Evolutionary conservation across 2,113 vertebrate species (phyloP).

Genomic region (Barnardius zonarius): DNA sequence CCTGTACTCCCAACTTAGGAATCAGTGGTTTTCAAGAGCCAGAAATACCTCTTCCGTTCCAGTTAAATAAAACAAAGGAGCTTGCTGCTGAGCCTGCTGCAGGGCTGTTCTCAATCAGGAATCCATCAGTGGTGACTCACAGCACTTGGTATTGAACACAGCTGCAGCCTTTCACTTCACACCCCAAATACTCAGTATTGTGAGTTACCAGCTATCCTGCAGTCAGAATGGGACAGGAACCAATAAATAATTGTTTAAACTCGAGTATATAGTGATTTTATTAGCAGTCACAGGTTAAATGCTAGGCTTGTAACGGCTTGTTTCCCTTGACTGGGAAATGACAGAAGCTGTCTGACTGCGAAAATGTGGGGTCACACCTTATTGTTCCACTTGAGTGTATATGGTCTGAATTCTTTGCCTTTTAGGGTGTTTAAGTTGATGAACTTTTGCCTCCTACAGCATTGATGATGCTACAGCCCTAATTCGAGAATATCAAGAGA

Average conservation of each 20-base stretch:
- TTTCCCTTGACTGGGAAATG: neutral
- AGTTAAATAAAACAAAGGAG: neutral
- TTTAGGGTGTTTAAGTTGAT: neutral
- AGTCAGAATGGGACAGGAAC: neutral
- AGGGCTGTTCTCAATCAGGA: neutral
- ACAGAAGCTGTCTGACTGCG: neutral
- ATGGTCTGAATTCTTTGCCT: neutral
- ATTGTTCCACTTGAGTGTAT: neutral
- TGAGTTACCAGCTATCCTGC: neutral
- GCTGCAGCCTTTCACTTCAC: neutral
- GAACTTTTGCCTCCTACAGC: conserved; percentile 62
- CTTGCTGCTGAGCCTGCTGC: neutral
- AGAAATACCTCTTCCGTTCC: neutral
- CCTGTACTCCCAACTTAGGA: neutral
- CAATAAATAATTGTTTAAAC: neutral
- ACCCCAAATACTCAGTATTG: neutral
- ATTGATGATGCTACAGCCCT: conserved; percentile 80
- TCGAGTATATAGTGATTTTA: neutral
- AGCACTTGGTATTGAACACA: neutral
- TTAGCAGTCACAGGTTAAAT: neutral
- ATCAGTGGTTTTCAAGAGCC: fast-evolving
- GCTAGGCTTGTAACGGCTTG: neutral
- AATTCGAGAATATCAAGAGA: conserved; percentile 77
- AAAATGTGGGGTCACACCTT: neutral
- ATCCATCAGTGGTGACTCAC: neutral